Percentiles rank a stretch among this genome's conserved stretches.
Evolutionary conservation across 2,797 vertebrate species (phyloP).

Genomic region (Typhlichthys eigenmanni): DNA sequence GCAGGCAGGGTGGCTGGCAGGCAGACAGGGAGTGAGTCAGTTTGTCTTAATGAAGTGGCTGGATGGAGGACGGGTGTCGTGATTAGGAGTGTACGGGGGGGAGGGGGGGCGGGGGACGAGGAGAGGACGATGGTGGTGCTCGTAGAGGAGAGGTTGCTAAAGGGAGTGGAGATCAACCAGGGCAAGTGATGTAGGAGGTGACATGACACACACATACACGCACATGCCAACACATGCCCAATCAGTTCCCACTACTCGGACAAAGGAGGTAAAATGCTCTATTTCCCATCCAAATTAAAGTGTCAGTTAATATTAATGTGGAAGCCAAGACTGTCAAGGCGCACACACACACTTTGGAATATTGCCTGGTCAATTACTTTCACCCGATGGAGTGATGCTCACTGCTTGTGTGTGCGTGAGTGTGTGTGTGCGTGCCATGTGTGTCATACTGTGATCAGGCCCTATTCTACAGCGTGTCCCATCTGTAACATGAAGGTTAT

Average conservation of each 20-base stretch:
- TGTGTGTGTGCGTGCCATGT: neutral
- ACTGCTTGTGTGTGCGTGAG: constrained; percentile 7
- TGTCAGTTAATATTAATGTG: constrained; percentile 82
- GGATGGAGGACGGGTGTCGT: constrained; percentile 8
- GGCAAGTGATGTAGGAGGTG: constrained; percentile 4
- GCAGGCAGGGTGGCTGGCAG: no score
- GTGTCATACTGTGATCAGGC: constrained; percentile 56
- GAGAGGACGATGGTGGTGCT: constrained; percentile 10
- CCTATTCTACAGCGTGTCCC: constrained; percentile 52
- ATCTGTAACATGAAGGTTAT: constrained; percentile 72
- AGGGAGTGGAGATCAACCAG: neutral
- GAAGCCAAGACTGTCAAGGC: constrained; percentile 67
- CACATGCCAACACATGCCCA: constrained; percentile 41
- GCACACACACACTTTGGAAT: constrained; percentile 47
- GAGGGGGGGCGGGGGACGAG: neutral
- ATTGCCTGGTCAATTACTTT: constrained; percentile 56
- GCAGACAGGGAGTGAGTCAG: no score
- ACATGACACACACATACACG: constrained; percentile 21
- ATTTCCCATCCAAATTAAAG: constrained; percentile 81
- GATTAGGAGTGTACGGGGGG: constrained; percentile 12
- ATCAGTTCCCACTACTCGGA: constrained; percentile 48
- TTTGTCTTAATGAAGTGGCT: constrained; percentile 10
- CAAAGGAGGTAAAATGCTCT: constrained; percentile 71
- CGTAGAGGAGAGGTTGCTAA: constrained; percentile 10
- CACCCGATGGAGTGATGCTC: constrained; percentile 41